phyloP scores from a whole-genome alignment of 2,888 invertebrate genomes.

The Ennomos erosarius region DNA sequence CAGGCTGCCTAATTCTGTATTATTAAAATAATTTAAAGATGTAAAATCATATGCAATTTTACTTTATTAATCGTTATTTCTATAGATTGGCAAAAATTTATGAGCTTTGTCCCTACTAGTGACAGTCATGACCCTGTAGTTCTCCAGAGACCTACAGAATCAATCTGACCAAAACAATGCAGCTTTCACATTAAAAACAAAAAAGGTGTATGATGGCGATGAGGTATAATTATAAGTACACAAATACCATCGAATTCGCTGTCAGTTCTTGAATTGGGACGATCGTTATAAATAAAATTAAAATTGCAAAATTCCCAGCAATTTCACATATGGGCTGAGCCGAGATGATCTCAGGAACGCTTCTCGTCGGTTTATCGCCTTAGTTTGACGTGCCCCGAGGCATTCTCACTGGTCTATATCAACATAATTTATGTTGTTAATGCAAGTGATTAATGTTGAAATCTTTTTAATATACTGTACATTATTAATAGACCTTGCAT shows the following conservation, averaged over 20 bases:
- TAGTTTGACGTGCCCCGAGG: conserved; percentile 72
- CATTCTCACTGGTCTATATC: conserved; percentile 73
- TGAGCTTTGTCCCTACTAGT: too few relatives aligned
- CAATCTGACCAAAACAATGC: too few relatives aligned
- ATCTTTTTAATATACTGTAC: conserved; percentile 58
- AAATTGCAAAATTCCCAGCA: conserved; percentile 83
- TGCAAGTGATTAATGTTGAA: conserved; percentile 77
- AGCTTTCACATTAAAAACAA: too few relatives aligned
- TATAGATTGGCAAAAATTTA: too few relatives aligned
- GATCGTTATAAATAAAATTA: conserved; percentile 82
- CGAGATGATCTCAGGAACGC: conserved; percentile 74
- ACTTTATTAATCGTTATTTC: too few relatives aligned
- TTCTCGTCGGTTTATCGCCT: conserved; percentile 66
- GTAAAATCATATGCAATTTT: too few relatives aligned
- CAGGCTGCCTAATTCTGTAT: too few relatives aligned
- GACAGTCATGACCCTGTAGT: too few relatives aligned
- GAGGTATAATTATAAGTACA: too few relatives aligned
- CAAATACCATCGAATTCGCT: conserved; percentile 33
- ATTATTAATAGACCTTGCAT: conserved; percentile 36
- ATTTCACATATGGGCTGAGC: conserved; percentile 82
- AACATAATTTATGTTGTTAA: conserved; percentile 80
- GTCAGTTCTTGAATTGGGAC: conserved; percentile 45
- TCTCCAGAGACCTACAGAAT: too few relatives aligned
- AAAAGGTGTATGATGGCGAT: too few relatives aligned
- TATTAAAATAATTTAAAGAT: too few relatives aligned